These are phyloP conservation scores for Diploscapter pachys DNA, from an alignment of 1,140 invertebrate species.

Conservation along the genomic window DNA sequence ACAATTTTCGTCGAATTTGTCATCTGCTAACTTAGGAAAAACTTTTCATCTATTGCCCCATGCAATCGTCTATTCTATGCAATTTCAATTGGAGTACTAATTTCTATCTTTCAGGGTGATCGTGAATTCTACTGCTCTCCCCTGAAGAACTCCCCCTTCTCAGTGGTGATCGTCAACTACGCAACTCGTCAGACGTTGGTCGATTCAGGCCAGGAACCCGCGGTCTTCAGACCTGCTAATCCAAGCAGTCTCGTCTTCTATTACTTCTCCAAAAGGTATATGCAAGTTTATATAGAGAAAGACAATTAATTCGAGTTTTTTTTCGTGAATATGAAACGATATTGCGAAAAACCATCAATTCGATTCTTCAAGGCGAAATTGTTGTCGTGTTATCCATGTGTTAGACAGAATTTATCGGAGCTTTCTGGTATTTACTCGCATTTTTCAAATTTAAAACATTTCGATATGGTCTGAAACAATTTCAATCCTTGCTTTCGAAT, in stretches of 20 bases:
- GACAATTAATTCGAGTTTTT: background rate
- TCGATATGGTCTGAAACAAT: too few relatives aligned
- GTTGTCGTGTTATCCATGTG: too few relatives aligned
- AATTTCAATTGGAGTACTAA: too few relatives aligned
- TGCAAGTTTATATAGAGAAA: background rate
- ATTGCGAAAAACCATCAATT: too few relatives aligned
- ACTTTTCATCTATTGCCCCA: background rate
- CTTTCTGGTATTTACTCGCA: too few relatives aligned
- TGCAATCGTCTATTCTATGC: too few relatives aligned
- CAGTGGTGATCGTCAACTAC: conserved; percentile 39
- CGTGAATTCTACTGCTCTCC: conserved; percentile 32
- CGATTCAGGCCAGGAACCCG: conserved; percentile 8
- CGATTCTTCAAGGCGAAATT: too few relatives aligned
- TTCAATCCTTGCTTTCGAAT: too few relatives aligned
- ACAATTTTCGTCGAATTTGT: too few relatives aligned
- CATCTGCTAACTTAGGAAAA: background rate
- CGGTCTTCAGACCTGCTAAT: conserved; percentile 1
- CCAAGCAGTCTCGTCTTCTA: conserved; percentile 4
- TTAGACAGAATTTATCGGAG: too few relatives aligned
- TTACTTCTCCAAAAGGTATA: conserved; percentile 10
- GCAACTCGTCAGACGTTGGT: conserved; percentile 1
- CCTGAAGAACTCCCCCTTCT: conserved; percentile 39
- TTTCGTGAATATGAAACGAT: background rate
- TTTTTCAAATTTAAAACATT: too few relatives aligned
- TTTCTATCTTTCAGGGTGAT: conserved; percentile 11